These are phyloP conservation scores for Melanerpes formicivorus DNA, from an alignment of 2,113 vertebrate species.

Conservation along the genomic window DNA sequence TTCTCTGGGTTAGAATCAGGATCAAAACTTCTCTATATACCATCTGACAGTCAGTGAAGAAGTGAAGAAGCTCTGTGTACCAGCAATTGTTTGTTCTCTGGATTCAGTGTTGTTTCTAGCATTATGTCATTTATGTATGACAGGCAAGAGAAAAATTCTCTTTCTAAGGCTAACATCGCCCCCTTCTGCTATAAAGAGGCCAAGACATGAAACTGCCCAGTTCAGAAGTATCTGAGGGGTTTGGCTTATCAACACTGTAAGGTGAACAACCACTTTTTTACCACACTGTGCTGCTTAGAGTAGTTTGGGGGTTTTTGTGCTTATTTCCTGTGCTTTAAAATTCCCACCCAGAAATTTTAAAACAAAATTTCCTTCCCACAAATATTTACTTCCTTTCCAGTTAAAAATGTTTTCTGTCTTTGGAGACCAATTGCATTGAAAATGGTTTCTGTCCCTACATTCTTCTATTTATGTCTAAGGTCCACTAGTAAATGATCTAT, in stretches of 20 bases:
- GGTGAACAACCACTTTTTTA: neutral
- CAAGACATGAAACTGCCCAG: neutral
- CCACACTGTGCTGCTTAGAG: neutral
- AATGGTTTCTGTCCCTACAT: neutral
- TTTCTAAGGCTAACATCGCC: constrained; percentile 51
- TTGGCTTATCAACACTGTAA: neutral
- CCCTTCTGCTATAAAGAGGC: constrained; percentile 22
- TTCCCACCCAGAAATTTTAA: neutral
- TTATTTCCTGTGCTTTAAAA: neutral
- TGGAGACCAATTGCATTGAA: neutral
- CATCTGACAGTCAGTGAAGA: neutral
- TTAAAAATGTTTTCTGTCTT: neutral
- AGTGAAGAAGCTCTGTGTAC: neutral
- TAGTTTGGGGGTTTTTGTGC: neutral
- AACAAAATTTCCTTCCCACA: neutral
- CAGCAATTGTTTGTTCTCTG: neutral
- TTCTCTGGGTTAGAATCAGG: neutral
- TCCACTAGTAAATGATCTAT: neutral
- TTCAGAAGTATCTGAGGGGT: rapidly evolving
- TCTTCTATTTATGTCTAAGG: neutral
- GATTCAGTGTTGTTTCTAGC: neutral
- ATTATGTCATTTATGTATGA: neutral
- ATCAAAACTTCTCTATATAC: neutral
- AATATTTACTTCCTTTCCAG: neutral
- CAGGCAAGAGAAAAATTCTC: neutral